Percentiles rank a stretch among this genome's conserved stretches.
Conservation (phyloP, 2,797 vertebrate species). For the Cuniculus paca region DNA sequence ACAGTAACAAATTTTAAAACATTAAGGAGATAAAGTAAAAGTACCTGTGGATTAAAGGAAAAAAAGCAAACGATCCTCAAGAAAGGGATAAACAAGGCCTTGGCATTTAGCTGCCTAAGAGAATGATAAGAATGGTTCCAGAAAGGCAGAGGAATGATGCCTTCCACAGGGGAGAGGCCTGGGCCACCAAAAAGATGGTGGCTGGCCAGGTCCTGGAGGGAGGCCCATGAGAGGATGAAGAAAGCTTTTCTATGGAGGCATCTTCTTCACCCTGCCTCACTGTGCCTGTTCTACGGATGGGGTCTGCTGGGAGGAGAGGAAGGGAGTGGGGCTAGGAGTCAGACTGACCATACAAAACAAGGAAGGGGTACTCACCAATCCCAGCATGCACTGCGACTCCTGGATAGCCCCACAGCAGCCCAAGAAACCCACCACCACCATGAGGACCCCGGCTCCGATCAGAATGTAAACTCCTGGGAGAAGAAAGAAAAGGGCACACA, state of each 20-base stretch:
- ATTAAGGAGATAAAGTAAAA: neutral
- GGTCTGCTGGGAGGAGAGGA: neutral
- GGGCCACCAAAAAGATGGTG: neutral
- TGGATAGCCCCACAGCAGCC: conserved; percentile 98
- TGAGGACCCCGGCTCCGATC: conserved; percentile 96
- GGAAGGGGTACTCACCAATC: conserved; percentile 91
- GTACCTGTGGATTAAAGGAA: conserved; percentile 46
- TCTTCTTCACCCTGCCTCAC: neutral
- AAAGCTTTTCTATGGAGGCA: neutral
- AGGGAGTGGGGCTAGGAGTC: neutral
- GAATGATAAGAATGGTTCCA: neutral
- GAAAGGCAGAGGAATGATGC: neutral
- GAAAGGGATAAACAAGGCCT: conserved; percentile 34
- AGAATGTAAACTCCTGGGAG: conserved; percentile 95
- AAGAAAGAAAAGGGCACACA: neutral
- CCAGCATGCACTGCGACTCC: conserved; percentile 98
- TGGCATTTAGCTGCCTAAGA: conserved; percentile 43
- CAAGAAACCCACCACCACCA: conserved; percentile 99
- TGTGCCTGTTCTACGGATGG: neutral
- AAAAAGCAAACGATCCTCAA: conserved; percentile 54
- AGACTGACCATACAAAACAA: no score
- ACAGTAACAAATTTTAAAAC: neutral
- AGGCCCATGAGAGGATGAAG: neutral
- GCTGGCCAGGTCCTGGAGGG: neutral
- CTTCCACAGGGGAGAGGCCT: neutral